A percentile compares a stretch with the other conserved stretches of the same genome.
Conservation (phyloP, 2,113 vertebrate genomes). For the Colaptes auratus region DNA sequence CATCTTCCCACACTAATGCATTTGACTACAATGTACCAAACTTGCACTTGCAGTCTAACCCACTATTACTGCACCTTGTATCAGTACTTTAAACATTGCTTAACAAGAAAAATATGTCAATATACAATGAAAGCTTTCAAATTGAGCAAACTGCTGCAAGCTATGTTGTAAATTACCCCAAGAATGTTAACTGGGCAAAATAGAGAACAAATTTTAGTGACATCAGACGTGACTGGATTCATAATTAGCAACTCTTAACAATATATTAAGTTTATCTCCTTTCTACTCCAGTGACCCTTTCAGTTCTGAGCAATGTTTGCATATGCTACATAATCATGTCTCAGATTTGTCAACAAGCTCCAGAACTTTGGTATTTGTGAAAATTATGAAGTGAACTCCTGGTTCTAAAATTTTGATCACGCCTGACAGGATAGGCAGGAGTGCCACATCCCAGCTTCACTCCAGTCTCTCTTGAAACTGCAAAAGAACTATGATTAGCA, state of each 20-base stretch:
- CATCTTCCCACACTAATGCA: slow-evolving; percentile 57
- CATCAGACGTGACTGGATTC: slow-evolving; percentile 66
- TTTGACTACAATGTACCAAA: slow-evolving; percentile 77
- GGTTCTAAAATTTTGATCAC: slow-evolving; percentile 31
- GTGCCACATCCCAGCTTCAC: not conserved
- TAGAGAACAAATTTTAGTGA: slow-evolving; percentile 72
- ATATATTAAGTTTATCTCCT: slow-evolving; percentile 75
- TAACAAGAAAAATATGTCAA: slow-evolving; percentile 88
- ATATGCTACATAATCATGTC: slow-evolving; percentile 77
- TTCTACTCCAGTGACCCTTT: slow-evolving; percentile 74
- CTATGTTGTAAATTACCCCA: slow-evolving; percentile 83
- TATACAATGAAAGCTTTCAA: slow-evolving; percentile 81
- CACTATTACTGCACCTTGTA: slow-evolving; percentile 84
- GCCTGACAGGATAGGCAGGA: not conserved
- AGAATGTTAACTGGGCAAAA: slow-evolving; percentile 81
- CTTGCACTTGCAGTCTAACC: slow-evolving; percentile 77
- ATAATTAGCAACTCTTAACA: slow-evolving; percentile 82
- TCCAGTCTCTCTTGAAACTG: not conserved
- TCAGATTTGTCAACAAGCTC: slow-evolving; percentile 77
- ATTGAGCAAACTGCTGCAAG: slow-evolving; percentile 82
- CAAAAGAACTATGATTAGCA: not conserved
- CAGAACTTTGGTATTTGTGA: slow-evolving; percentile 50
- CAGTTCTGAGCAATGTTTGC: slow-evolving; percentile 70
- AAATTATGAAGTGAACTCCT: slow-evolving; percentile 71
- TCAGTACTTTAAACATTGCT: slow-evolving; percentile 85